Evolutionary conservation across 1,140 invertebrate species (phyloP).

Genomic region (Lordiphosa mommai): DNA sequence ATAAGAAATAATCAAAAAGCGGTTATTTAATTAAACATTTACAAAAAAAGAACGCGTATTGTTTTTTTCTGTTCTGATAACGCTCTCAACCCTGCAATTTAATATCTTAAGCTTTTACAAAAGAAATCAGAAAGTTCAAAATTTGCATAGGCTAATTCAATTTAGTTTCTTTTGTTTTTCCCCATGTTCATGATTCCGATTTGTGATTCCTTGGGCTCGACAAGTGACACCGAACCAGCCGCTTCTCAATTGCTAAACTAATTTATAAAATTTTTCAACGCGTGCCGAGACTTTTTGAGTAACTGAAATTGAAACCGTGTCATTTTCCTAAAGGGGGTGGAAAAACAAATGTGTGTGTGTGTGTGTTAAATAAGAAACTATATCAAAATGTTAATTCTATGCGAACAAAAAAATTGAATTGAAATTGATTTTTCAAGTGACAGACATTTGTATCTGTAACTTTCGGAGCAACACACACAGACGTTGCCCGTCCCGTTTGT

Average conservation of each 20-base stretch:
- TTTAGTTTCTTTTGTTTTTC: not conserved
- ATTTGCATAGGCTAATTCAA: slow-evolving; percentile 7
- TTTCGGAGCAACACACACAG: slow-evolving; percentile 1
- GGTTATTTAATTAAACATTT: too few species aligned
- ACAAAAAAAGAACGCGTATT: too few species aligned
- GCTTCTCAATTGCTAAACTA: slow-evolving; percentile 10
- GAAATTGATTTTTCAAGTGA: slow-evolving; percentile 5
- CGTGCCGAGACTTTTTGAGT: not conserved
- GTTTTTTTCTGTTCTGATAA: too few species aligned
- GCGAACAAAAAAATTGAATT: not conserved
- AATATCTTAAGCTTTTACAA: too few species aligned
- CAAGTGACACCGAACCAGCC: not conserved
- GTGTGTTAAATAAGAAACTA: not conserved
- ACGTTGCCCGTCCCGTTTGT: not conserved
- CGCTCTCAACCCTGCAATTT: too few species aligned
- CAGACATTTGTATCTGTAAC: not conserved
- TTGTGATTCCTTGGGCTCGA: not conserved
- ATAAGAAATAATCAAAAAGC: too few species aligned
- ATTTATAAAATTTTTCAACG: slow-evolving; percentile 6
- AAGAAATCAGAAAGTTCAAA: slow-evolving; percentile 1
- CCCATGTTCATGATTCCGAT: not conserved
- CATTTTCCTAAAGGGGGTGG: not conserved
- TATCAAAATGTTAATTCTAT: slow-evolving; percentile 2
- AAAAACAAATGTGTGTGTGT: not conserved
- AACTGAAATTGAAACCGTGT: slow-evolving; percentile 3